These are phyloP conservation scores for Poliocrania exsul DNA, from an alignment of 2,797 vertebrate genomes.

Conservation along the genomic window DNA sequence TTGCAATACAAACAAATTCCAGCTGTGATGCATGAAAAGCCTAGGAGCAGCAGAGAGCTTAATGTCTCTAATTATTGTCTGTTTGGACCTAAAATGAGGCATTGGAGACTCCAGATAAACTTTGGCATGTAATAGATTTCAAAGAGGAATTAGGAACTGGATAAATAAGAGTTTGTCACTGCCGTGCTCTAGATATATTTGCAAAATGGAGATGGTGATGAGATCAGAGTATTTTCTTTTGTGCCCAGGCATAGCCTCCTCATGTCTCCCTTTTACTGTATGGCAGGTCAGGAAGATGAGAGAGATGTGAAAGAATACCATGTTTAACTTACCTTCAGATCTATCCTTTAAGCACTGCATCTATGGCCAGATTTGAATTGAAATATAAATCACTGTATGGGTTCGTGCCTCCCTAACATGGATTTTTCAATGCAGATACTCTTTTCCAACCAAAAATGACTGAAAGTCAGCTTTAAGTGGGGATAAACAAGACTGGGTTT, in stretches of 20 bases:
- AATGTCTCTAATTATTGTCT: background rate
- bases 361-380: background rate
- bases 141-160: background rate
- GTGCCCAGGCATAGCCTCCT: background rate
- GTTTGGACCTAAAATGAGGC: constrained; percentile 24
- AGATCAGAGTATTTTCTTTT: background rate
- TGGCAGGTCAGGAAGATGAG: background rate
- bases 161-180: background rate
- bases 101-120: background rate
- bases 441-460: background rate
- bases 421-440: background rate
- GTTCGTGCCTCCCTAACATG: background rate
- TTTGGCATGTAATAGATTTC: background rate
- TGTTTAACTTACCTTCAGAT: background rate
- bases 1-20: constrained; percentile 28
- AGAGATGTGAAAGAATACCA: background rate
- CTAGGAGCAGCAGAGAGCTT: background rate
- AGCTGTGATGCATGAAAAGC: constrained; percentile 34
- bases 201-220: background rate
- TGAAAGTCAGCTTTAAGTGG: background rate
- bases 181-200: background rate
- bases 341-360: background rate
- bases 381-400: background rate
- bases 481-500: background rate
- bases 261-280: background rate